Percentiles rank a stretch among this genome's conserved stretches.
These are phyloP conservation scores for Nyctibius bracteatus DNA, from an alignment of 2,113 vertebrate genomes.

Conservation along the genomic window DNA sequence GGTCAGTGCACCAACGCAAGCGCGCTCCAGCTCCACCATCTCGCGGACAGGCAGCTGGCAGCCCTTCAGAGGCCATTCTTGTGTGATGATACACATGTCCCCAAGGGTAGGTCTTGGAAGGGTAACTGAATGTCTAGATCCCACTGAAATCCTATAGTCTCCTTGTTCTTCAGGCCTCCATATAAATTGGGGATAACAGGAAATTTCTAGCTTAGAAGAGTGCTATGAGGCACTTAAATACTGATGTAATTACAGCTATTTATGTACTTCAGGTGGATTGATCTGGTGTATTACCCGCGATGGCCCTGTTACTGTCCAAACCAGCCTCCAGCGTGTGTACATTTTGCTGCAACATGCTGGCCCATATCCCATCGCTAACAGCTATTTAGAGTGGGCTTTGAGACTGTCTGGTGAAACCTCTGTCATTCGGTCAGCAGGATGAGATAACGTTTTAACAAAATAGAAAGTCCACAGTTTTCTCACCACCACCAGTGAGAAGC, in stretches of 20 bases:
- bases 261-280: slow-evolving; percentile 9
- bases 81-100: not conserved
- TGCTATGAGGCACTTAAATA: not conserved
- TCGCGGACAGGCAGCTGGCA: not conserved
- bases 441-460: not conserved
- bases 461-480: not conserved
- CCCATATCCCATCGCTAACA: not conserved
- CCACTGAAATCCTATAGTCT: slow-evolving; percentile 54
- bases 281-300: not conserved
- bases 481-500: not conserved
- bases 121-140: not conserved
- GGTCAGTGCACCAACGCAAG: not conserved
- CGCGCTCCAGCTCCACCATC: rapidly evolving
- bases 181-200: slow-evolving; percentile 41
- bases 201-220: slow-evolving; percentile 43
- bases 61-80: slow-evolving; percentile 56
- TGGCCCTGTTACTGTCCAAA: not conserved
- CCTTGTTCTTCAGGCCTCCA: not conserved
- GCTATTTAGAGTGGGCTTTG: not conserved
- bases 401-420: not conserved
- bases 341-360: not conserved
- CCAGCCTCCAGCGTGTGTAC: not conserved
- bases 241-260: slow-evolving; percentile 12
- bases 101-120: slow-evolving; percentile 21
- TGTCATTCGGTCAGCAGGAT: not conserved